phyloP scores from a whole-genome alignment of 2,888 invertebrate species.

The Idaea dimidiata region DNA sequence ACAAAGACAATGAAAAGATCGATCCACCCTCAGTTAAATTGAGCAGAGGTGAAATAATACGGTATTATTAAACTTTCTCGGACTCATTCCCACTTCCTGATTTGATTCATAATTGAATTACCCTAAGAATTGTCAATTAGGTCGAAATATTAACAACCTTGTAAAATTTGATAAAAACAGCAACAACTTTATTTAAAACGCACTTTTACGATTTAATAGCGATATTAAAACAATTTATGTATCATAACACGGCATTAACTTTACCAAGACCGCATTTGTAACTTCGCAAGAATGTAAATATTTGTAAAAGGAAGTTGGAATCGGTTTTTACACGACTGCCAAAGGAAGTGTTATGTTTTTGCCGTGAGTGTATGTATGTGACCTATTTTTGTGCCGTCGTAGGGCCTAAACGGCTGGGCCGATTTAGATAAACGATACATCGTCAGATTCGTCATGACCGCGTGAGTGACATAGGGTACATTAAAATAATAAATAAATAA shows the following conservation, averaged over 20 bases:
- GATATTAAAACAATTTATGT: conserved; percentile 25
- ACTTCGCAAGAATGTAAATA: conserved; percentile 14
- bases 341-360: too few relatives aligned
- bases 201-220: conserved; percentile 19
- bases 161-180: conserved; percentile 6
- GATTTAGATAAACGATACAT: too few relatives aligned
- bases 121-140: neutral
- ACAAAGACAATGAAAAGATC: neutral
- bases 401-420: too few relatives aligned
- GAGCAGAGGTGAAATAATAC: neutral
- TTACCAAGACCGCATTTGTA: neutral
- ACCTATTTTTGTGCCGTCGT: too few relatives aligned
- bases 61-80: neutral
- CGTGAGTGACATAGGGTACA: too few relatives aligned
- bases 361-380: too few relatives aligned
- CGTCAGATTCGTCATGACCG: too few relatives aligned
- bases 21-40: neutral
- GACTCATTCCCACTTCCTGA: neutral
- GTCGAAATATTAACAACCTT: neutral
- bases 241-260: conserved; percentile 17
- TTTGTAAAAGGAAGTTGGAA: conserved; percentile 20
- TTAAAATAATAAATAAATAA: too few relatives aligned
- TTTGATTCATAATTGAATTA: conserved; percentile 3
- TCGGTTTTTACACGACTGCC: too few relatives aligned
- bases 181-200: conserved; percentile 15